A percentile compares a stretch with the other conserved stretches of the same genome.
Conservation (phyloP, 2,797 vertebrate genomes). For the Apogon talboti region DNA sequence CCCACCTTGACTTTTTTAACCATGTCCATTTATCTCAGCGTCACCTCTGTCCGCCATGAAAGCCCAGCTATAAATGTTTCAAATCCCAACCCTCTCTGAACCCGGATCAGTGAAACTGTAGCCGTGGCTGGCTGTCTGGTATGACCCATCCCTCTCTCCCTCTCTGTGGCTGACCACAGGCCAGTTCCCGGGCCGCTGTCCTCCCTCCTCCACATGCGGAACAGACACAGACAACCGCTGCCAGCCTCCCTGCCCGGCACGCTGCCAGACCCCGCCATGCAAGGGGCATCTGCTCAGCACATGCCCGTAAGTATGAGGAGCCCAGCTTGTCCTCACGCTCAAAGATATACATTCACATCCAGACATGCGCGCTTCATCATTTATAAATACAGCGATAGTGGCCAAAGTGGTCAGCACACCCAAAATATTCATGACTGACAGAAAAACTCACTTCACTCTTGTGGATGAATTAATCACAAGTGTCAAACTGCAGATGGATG, state of each 20-base stretch:
- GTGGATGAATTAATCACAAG: slow-evolving; percentile 63
- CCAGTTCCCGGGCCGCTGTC: slow-evolving; percentile 82
- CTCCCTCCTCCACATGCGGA: slow-evolving; percentile 93
- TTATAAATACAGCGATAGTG: slow-evolving; percentile 55
- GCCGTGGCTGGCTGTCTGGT: slow-evolving; percentile 30
- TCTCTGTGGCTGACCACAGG: slow-evolving; percentile 80
- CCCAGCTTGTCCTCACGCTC: slow-evolving; percentile 12
- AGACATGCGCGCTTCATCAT: slow-evolving; percentile 38
- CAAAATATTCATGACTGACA: slow-evolving; percentile 62
- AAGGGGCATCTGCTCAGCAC: slow-evolving; percentile 86
- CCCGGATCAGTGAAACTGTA: slow-evolving; percentile 54
- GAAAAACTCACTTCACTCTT: slow-evolving; percentile 62
- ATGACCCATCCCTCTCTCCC: slow-evolving; percentile 72
- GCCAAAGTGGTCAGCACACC: slow-evolving; percentile 52
- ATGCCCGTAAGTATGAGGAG: slow-evolving; percentile 75
- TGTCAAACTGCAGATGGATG: slow-evolving; percentile 55
- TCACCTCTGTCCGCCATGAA: slow-evolving; percentile 25
- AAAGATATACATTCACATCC: slow-evolving; percentile 23
- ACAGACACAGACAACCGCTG: slow-evolving; percentile 80
- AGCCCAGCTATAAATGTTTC: slow-evolving; percentile 51
- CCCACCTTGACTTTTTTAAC: slow-evolving; percentile 1
- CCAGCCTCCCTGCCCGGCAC: slow-evolving; percentile 96
- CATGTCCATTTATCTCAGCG: slow-evolving; percentile 6
- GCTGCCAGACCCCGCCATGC: slow-evolving; percentile 89
- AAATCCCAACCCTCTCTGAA: slow-evolving; percentile 55